These are phyloP conservation scores for Aotus griseimembra DNA, from an alignment of 2,797 vertebrate genomes.

Conservation along the genomic window DNA sequence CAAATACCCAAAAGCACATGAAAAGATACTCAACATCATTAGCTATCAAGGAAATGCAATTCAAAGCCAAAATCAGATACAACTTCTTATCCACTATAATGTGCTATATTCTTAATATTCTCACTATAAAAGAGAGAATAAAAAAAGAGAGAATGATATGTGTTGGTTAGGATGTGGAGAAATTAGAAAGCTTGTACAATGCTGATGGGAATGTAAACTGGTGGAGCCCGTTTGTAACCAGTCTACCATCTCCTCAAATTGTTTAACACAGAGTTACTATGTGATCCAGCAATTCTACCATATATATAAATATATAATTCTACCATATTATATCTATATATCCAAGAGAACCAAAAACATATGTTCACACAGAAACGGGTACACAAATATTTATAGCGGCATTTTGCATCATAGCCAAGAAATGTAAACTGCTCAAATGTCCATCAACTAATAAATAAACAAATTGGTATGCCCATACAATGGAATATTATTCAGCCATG, in stretches of 20 bases:
- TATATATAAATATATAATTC: not conserved
- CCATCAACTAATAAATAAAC: not conserved
- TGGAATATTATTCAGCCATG: not conserved
- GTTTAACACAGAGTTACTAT: not conserved
- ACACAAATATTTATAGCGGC: not conserved
- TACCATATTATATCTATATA: not conserved
- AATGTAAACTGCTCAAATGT: not conserved
- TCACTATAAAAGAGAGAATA: not conserved
- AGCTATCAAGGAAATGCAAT: not conserved
- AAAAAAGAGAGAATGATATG: not conserved
- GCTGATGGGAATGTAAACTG: not conserved
- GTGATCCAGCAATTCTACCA: not conserved
- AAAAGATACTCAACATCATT: not conserved
- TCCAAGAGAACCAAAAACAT: not conserved
- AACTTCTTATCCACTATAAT: not conserved
- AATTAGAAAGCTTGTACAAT: not conserved
- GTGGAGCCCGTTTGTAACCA: not conserved
- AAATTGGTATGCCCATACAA: not conserved
- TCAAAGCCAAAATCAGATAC: not conserved
- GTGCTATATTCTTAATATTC: not conserved
- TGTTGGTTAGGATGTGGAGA: not conserved
- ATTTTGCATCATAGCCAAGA: not conserved
- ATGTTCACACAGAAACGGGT: not conserved
- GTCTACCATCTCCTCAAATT: not conserved
- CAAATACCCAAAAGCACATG: not conserved